phyloP scores from a whole-genome alignment of 92 coral and sea anemone genomes.

The Blastomussa wellsi region DNA sequence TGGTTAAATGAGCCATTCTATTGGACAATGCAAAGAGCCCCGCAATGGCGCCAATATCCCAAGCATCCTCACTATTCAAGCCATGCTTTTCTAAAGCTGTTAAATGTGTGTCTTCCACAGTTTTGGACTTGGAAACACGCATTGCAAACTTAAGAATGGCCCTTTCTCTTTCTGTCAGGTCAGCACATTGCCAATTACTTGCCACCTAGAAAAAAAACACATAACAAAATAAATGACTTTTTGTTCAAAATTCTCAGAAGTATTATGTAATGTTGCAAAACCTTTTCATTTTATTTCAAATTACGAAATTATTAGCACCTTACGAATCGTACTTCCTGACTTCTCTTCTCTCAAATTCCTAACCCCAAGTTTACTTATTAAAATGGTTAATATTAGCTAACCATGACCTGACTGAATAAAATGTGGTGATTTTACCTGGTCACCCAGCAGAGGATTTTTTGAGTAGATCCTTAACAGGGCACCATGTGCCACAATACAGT shows the following conservation, averaged over 20 bases:
- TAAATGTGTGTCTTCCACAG: conserved; percentile 74
- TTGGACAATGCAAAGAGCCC: conserved; percentile 95
- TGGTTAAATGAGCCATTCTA: conserved; percentile 88
- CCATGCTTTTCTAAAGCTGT: conserved; percentile 71
- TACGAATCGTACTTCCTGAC: no score
- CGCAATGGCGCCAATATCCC: conserved; percentile 96
- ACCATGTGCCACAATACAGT: conserved; percentile 95
- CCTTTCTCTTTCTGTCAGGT: conserved; percentile 77
- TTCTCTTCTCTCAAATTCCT: no score
- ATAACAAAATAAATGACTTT: neutral
- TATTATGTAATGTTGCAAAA: no score
- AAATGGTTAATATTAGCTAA: neutral
- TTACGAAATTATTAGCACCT: no score
- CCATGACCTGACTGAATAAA: neutral
- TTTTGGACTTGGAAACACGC: conserved; percentile 74
- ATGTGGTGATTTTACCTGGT: conserved; percentile 56
- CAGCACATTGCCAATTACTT: conserved; percentile 87
- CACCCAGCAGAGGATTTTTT: conserved; percentile 85
- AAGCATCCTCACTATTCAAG: conserved; percentile 81
- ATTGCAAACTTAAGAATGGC: conserved; percentile 92
- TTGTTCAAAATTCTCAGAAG: no score
- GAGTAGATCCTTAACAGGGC: conserved; percentile 91
- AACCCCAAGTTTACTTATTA: no score
- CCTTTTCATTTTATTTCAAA: no score
- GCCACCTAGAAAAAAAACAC: conserved; percentile 61